Base-by-base conservation (phyloP, 2,113 vertebrate genomes). In the Tachysurus vachellii region DNA sequence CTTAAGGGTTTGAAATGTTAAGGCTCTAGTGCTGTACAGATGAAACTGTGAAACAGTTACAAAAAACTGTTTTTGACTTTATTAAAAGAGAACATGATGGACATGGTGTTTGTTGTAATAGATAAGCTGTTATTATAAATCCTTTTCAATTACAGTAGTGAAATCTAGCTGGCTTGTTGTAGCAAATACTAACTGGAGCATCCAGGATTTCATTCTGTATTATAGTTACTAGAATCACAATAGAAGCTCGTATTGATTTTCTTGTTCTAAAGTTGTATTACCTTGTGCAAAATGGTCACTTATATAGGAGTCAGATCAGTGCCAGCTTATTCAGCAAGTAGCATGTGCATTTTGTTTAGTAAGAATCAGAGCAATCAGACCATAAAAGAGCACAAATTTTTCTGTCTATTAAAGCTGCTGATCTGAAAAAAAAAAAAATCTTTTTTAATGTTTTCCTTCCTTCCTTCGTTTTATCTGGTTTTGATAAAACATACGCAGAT, bases 241-340 rank as follows among this genome's bases (percentile, higher is more conserved):
- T 76, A 16, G 73, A 76, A 76, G 21, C 26, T n/a, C 0, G 12
- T 53, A 23, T 5, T 21, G 26, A 57, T 31, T 21, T 79, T 54
- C 36, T 79, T 79, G 77, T 57, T 54, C 26, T 12, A 47, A 23
- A 47, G 42, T n/a, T 80, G 73, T 44, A 71, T 57, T 21, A 84
- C 54, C 79, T 70, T 31, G 28, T 57, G 31, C 16, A 61, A 82
- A 84, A 85, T 21, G 47, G 44, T 16, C 83, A 76, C 26, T 61
- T 31, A 44, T 31, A 50, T 50, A n/a, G n/a, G 1, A 53, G 10
- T n/a, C 73, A 59, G 31, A 47, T 6, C 17, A 76, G 42, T 68
- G 64, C 9, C 70, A 23, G 75, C 62, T 62, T 54, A 66, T 54
- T 56, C 53, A 21, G 17, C n/a, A 70, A 57, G 57, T 80, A 54